Conservation (phyloP, 1,140 invertebrate genomes). For the Sinella curviseta region DNA sequence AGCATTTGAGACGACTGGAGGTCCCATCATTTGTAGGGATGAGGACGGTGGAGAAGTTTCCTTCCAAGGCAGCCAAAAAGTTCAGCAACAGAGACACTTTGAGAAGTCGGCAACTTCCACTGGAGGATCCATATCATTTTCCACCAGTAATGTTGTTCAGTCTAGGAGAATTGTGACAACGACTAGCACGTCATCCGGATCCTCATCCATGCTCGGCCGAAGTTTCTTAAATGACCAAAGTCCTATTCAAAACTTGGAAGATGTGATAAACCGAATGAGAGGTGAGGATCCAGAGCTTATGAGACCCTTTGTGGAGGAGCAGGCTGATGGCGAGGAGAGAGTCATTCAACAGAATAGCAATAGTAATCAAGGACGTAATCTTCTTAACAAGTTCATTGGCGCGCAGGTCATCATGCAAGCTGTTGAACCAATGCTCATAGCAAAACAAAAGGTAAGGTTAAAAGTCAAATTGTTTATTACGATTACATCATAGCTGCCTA, state of each 20-base stretch:
- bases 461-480: too few relatives aligned
- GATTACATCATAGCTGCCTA: too few relatives aligned
- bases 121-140: not conserved
- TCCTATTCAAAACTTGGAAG: constrained; percentile 69
- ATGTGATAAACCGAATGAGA: constrained; percentile 72
- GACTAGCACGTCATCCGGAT: not conserved
- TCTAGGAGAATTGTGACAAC: not conserved
- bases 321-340: not conserved
- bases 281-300: constrained; percentile 69
- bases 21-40: not conserved
- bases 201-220: not conserved
- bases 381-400: constrained; percentile 77
- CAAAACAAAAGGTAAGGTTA: constrained; percentile 24
- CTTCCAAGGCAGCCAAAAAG: not conserved
- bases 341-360: constrained; percentile 59
- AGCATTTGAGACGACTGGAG: not conserved
- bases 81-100: not conserved
- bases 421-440: constrained; percentile 59
- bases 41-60: not conserved
- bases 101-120: not conserved
- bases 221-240: constrained; percentile 57
- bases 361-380: constrained; percentile 64
- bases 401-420: constrained; percentile 65
- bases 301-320: constrained; percentile 64
- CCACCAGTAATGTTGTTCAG: constrained; percentile 4